A percentile compares a stretch with the other conserved stretches of the same genome.
Conservation (phyloP, 2,888 invertebrate genomes). For the Folsomia candida region DNA sequence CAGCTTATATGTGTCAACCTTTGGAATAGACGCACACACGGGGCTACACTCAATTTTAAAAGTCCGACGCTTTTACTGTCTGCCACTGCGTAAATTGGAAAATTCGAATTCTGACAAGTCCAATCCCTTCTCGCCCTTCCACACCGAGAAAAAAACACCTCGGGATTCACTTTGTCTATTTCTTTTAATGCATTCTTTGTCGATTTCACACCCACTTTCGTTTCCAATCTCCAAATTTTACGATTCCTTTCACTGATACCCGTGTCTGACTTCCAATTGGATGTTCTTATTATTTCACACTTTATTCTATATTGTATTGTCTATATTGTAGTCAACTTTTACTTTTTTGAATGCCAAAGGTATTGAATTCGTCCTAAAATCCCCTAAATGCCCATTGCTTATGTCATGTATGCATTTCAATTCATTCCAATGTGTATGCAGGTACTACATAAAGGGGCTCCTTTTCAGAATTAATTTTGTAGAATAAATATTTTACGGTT, state of each 20-base stretch:
- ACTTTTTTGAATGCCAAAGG: too few relatives aligned
- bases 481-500: too few relatives aligned
- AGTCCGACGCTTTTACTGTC: slow-evolving; percentile 25
- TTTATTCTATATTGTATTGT: slow-evolving; percentile 11
- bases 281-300: background rate
- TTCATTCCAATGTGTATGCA: too few relatives aligned
- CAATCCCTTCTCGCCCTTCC: slow-evolving; percentile 47
- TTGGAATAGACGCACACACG: background rate
- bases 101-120: slow-evolving; percentile 50
- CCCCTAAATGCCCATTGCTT: too few relatives aligned
- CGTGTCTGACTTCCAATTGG: background rate
- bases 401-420: too few relatives aligned
- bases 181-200: slow-evolving; percentile 41
- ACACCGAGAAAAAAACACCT: slow-evolving; percentile 29
- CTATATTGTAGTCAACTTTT: too few relatives aligned
- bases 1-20: too few relatives aligned
- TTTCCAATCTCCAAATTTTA: slow-evolving; percentile 34
- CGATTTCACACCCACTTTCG: slow-evolving; percentile 43
- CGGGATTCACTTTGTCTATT: slow-evolving; percentile 28
- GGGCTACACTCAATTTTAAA: slow-evolving; percentile 35
- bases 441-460: too few relatives aligned
- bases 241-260: slow-evolving; percentile 5
- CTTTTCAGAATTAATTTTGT: too few relatives aligned
- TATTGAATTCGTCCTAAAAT: too few relatives aligned
- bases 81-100: slow-evolving; percentile 47